Conservation (phyloP, 2,888 invertebrate genomes). For the Diploptera punctata region DNA sequence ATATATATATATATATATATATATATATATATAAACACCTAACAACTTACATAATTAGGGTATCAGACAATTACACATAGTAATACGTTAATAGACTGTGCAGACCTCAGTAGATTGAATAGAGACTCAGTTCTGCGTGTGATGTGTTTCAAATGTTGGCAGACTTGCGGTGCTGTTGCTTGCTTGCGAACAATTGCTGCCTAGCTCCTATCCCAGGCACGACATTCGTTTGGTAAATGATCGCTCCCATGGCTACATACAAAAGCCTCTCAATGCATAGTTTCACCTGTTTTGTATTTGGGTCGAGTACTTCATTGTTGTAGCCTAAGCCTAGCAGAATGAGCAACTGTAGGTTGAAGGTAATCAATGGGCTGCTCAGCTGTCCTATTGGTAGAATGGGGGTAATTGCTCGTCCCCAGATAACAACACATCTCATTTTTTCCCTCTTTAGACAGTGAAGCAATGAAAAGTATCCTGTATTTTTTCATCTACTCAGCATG, state of each 20-base stretch:
- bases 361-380: conserved; percentile 33
- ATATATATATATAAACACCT: too few relatives aligned
- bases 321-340: conserved; percentile 23
- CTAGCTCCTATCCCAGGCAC: conserved; percentile 1
- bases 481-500: not conserved
- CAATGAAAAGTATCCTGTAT: not conserved
- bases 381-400: conserved; percentile 27
- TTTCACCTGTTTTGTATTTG: conserved; percentile 39
- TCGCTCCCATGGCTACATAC: conserved; percentile 37
- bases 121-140: conserved; percentile 8
- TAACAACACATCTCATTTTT: conserved; percentile 6
- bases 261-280: conserved; percentile 31
- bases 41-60: too few relatives aligned
- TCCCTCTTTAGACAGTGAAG: not conserved
- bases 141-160: conserved; percentile 16
- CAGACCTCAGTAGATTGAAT: not conserved
- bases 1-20: too few relatives aligned
- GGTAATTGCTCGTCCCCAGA: conserved; percentile 31
- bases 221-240: conserved; percentile 35
- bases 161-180: conserved; percentile 26
- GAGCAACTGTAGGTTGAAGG: conserved; percentile 15
- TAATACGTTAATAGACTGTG: not conserved
- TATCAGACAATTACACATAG: too few relatives aligned
- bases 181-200: conserved; percentile 6
- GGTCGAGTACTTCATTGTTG: conserved; percentile 37